Evolutionary conservation across 2,113 vertebrate genomes (phyloP).

Genomic region (Pseudopodoces humilis): DNA sequence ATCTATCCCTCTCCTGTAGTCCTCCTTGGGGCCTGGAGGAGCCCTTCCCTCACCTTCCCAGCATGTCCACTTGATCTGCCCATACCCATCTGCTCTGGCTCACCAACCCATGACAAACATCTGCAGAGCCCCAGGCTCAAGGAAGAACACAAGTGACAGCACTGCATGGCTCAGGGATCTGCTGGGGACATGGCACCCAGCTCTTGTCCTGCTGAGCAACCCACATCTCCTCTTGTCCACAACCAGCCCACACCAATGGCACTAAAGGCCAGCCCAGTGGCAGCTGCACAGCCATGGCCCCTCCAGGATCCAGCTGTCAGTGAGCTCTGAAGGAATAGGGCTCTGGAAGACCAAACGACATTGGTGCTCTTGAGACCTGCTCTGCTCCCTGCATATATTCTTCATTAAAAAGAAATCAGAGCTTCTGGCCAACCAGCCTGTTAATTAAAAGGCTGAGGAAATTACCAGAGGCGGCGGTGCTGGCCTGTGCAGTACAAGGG

Average conservation of each 20-base stretch:
- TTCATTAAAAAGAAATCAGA: neutral
- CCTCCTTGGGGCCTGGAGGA: neutral
- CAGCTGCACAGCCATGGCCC: neutral
- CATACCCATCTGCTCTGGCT: neutral
- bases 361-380: neutral
- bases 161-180: neutral
- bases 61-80: rapidly evolving
- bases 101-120: rapidly evolving
- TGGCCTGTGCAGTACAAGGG: neutral
- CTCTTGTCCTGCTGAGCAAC: neutral
- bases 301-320: rapidly evolving
- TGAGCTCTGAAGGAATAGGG: neutral
- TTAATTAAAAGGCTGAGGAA: constrained; percentile 4
- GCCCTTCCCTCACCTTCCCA: neutral
- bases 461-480: rapidly evolving
- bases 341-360: neutral
- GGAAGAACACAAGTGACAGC: neutral
- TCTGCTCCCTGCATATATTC: neutral
- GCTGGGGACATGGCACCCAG: rapidly evolving
- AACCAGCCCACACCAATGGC: neutral
- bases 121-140: neutral
- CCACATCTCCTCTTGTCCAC: neutral
- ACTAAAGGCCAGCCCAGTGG: rapidly evolving
- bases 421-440: neutral
- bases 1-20: neutral